Evolutionary conservation across 2,888 invertebrate genomes (phyloP).

Genomic region (Lasioglossum villosulum): DNA sequence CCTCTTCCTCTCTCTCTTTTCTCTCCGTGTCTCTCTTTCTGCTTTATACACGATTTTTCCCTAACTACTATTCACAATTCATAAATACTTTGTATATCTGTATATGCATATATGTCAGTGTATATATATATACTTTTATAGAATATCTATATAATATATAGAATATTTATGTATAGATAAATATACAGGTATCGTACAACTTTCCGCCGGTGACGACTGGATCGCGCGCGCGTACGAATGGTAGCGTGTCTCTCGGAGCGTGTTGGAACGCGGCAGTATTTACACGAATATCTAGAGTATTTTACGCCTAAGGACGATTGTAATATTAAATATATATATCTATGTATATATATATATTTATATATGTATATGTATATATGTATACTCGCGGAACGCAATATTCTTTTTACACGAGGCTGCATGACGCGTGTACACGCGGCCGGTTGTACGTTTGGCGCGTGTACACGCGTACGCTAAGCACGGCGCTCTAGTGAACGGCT

Average conservation of each 20-base stretch:
- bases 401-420: conserved; percentile 18
- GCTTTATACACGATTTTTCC: conserved; percentile 70
- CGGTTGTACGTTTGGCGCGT: conserved; percentile 11
- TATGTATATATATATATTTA: background rate
- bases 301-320: conserved; percentile 60
- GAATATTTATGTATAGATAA: conserved; percentile 62
- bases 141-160: conserved; percentile 56
- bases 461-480: conserved; percentile 16
- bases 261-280: conserved; percentile 61
- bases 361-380: background rate
- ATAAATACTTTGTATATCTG: conserved; percentile 72
- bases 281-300: conserved; percentile 59
- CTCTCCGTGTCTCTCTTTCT: background rate
- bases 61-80: conserved; percentile 77
- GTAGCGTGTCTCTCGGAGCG: conserved; percentile 47
- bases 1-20: background rate
- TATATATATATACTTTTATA: conserved; percentile 49
- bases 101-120: conserved; percentile 46
- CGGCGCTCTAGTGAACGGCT: conserved; percentile 30
- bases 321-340: conserved; percentile 40
- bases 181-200: conserved; percentile 71
- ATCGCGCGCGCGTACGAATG: conserved; percentile 27
- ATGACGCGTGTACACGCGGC: conserved; percentile 10
- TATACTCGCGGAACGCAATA: conserved; percentile 52
- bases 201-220: conserved; percentile 54